Percentiles rank a stretch among this genome's conserved stretches.
phyloP scores from a whole-genome alignment of 2,113 vertebrate species.

The Forbesichthys agassizii region DNA sequence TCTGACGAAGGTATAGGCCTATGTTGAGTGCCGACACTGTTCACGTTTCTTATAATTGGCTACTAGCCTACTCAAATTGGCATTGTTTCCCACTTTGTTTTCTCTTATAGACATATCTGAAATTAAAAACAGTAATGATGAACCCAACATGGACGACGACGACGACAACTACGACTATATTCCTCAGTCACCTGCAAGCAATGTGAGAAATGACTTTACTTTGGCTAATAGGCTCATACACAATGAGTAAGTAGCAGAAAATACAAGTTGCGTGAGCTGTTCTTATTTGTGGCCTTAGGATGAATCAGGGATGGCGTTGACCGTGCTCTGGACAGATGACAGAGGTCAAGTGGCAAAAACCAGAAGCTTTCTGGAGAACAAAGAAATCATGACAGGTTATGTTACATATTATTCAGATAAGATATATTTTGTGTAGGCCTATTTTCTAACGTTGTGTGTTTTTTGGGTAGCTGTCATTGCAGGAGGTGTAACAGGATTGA shows the following conservation, averaged over 20 bases:
- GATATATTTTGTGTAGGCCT: neutral
- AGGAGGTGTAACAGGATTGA: constrained; percentile 80
- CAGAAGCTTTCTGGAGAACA: constrained; percentile 76
- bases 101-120: too few species aligned
- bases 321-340: neutral
- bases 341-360: constrained; percentile 35
- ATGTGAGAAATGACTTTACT: neutral
- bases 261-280: neutral
- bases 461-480: constrained; percentile 79
- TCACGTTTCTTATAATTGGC: neutral
- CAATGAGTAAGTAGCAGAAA: neutral
- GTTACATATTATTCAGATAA: neutral
- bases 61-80: neutral
- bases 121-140: too few species aligned
- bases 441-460: constrained; percentile 5
- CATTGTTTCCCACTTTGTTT: too few species aligned
- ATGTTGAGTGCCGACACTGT: neutral
- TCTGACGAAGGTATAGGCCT: constrained; percentile 12
- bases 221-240: neutral
- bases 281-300: constrained; percentile 35
- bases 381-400: constrained; percentile 82
- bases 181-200: neutral
- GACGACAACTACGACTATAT: neutral
- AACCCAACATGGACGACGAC: too few species aligned
- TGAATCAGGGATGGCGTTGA: constrained; percentile 9